Percentiles rank a stretch among this genome's conserved stretches.
Conservation (phyloP, 2,888 invertebrate genomes). For the Margaritifera margaritifera region DNA sequence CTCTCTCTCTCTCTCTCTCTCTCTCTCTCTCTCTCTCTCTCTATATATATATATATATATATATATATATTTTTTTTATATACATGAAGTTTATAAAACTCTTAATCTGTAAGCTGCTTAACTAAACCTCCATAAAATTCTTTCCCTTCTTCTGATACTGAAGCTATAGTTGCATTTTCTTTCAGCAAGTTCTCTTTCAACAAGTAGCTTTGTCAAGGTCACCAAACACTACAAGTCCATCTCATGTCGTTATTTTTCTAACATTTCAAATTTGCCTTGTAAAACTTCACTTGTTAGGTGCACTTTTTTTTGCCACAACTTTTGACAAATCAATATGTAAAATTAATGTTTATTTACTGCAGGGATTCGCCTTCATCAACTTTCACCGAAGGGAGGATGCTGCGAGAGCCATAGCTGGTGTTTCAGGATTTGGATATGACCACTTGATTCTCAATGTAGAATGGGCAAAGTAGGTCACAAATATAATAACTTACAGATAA, state of each 20-base stretch:
- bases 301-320: not conserved
- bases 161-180: too few relatives aligned
- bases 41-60: too few relatives aligned
- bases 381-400: constrained; percentile 94
- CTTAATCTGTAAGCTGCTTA: too few relatives aligned
- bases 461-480: constrained; percentile 86
- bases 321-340: not conserved
- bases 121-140: too few relatives aligned
- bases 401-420: constrained; percentile 88
- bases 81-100: too few relatives aligned
- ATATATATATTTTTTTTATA: too few relatives aligned
- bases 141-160: too few relatives aligned
- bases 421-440: constrained; percentile 96
- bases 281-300: not conserved
- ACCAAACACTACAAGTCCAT: not conserved
- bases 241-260: not conserved
- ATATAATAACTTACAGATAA: too few relatives aligned
- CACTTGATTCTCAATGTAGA: constrained; percentile 98
- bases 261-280: not conserved
- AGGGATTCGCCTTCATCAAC: constrained; percentile 99
- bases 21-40: too few relatives aligned
- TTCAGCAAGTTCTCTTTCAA: too few relatives aligned
- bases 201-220: not conserved
- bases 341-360: constrained; percentile 75
- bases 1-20: too few relatives aligned